These are phyloP conservation scores for Drosophila merina DNA, from an alignment of 2,888 invertebrate genomes.

Conservation along the genomic window DNA sequence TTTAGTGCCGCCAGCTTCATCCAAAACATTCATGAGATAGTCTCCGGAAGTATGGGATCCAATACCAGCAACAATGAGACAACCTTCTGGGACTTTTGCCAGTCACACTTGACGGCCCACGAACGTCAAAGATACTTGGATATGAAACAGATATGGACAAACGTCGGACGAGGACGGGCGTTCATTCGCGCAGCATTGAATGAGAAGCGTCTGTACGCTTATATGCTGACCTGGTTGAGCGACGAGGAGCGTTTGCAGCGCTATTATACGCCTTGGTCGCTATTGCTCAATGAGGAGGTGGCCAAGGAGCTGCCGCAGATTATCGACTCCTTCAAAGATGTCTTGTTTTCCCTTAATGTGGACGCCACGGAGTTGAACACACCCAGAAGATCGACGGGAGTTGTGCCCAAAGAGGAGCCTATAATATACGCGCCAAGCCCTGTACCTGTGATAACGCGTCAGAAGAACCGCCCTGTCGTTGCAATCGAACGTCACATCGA, in stretches of 20 bases:
- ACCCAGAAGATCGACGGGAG: slow-evolving; percentile 61
- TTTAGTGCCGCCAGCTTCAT: slow-evolving; percentile 79
- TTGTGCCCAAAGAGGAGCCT: slow-evolving; percentile 85
- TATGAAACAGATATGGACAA: slow-evolving; percentile 88
- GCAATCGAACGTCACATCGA: slow-evolving; percentile 81
- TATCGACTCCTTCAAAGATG: slow-evolving; percentile 93
- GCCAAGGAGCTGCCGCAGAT: slow-evolving; percentile 92
- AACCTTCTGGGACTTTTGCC: slow-evolving; percentile 92
- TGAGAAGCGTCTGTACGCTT: slow-evolving; percentile 94
- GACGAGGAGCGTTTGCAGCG: slow-evolving; percentile 87
- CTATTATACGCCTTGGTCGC: slow-evolving; percentile 94
- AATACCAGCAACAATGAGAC: slow-evolving; percentile 71
- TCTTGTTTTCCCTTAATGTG: slow-evolving; percentile 96
- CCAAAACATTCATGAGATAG: slow-evolving; percentile 90
- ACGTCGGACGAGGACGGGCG: slow-evolving; percentile 87
- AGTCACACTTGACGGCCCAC: slow-evolving; percentile 92
- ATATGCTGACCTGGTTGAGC: slow-evolving; percentile 90
- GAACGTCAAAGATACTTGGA: slow-evolving; percentile 93
- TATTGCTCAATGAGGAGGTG: slow-evolving; percentile 92
- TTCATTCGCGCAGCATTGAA: slow-evolving; percentile 96
- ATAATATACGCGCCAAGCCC: slow-evolving; percentile 89
- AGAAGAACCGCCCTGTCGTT: slow-evolving; percentile 53
- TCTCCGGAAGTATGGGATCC: slow-evolving; percentile 82
- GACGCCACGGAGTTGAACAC: slow-evolving; percentile 93
- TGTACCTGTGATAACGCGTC: slow-evolving; percentile 81